Evolutionary conservation across 2,797 vertebrate species (phyloP).

Genomic region (Martes flavigula): DNA sequence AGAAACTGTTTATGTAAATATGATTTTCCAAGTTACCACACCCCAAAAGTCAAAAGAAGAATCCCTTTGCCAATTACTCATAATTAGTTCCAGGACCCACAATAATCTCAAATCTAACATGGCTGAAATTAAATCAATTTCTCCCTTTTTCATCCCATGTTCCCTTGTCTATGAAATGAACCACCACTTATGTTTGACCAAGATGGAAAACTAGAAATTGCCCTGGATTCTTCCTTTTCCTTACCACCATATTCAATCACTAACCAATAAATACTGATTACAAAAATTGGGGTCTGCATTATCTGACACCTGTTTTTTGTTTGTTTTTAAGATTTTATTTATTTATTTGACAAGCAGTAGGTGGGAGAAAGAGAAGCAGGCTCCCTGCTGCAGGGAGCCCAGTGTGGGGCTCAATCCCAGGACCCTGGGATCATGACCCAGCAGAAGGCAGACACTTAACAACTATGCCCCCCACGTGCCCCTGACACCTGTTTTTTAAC

Average conservation of each 20-base stretch:
- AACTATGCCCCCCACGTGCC: too few relatives aligned
- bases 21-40: constrained; percentile 42
- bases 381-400: too few relatives aligned
- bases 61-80: constrained; percentile 48
- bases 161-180: not conserved
- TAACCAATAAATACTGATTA: not conserved
- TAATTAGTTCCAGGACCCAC: constrained; percentile 58
- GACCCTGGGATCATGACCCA: too few relatives aligned
- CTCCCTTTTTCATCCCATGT: not conserved
- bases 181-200: not conserved
- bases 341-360: too few relatives aligned
- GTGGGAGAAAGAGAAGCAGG: too few relatives aligned
- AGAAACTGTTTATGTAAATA: constrained; percentile 53
- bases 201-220: not conserved
- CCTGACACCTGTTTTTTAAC: not conserved
- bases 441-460: too few relatives aligned
- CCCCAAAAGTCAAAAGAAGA: constrained; percentile 50
- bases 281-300: not conserved
- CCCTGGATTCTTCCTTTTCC: not conserved
- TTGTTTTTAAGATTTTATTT: too few relatives aligned
- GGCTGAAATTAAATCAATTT: not conserved
- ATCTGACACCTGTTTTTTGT: not conserved
- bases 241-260: not conserved
- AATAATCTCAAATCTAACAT: constrained; percentile 42
- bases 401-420: too few relatives aligned